These are phyloP conservation scores for Mizuhopecten yessoensis DNA, from an alignment of 1,140 invertebrate species.

Conservation along the genomic window DNA sequence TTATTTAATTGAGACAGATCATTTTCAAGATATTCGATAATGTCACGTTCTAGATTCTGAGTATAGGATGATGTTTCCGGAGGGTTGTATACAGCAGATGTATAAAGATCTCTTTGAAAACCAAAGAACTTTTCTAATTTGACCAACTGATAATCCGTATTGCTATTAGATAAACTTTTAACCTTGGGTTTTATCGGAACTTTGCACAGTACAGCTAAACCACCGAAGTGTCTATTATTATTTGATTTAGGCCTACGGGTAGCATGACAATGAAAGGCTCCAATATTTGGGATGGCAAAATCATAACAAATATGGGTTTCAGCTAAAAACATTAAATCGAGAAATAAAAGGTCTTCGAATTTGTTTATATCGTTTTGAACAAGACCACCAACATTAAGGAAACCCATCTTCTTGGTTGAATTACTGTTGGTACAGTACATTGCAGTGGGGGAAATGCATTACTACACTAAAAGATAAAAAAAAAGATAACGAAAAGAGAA, in stretches of 20 bases:
- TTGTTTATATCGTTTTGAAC: too few relatives aligned
- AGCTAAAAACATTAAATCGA: not conserved
- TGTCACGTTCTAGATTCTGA: not conserved
- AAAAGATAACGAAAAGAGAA: too few relatives aligned
- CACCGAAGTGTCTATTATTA: too few relatives aligned
- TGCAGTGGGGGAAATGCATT: too few relatives aligned
- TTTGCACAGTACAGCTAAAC: not conserved
- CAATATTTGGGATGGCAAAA: not conserved
- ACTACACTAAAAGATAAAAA: too few relatives aligned
- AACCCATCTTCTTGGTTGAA: too few relatives aligned
- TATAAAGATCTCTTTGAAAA: constrained; percentile 27
- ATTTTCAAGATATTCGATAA: constrained; percentile 53
- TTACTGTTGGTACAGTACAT: too few relatives aligned
- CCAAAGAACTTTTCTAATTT: constrained; percentile 41
- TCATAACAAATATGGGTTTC: not conserved
- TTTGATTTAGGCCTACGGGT: not conserved
- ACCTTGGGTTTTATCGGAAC: not conserved
- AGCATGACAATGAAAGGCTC: not conserved
- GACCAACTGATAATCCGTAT: constrained; percentile 9
- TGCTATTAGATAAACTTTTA: not conserved
- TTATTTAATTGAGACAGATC: constrained; percentile 41
- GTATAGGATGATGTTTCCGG: constrained; percentile 34
- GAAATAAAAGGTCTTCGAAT: too few relatives aligned
- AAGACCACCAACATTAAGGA: too few relatives aligned
- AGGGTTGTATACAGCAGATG: constrained; percentile 49